Base-by-base conservation (phyloP, 2,113 vertebrate genomes). In the Monarcha castaneiventris region DNA sequence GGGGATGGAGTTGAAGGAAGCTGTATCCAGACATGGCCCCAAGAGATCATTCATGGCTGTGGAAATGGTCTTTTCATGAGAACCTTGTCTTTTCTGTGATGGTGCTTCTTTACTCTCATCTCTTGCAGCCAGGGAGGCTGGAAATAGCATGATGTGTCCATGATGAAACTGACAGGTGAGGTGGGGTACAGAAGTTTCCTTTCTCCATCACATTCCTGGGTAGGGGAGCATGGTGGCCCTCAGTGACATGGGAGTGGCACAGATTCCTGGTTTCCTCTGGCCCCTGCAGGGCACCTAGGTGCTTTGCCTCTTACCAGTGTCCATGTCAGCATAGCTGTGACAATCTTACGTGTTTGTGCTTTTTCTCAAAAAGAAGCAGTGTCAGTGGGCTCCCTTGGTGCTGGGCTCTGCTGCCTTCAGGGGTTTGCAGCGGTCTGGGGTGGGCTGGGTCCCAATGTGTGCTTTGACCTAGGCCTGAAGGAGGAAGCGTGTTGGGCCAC, bases 381-480 rank as follows among this genome's bases (percentile, higher is more conserved):
- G 33, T 67, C 54, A 61, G 39, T 52, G 52, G 19, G 13, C 67
- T 15, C 27, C 63, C 39, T 62, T 51, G 62, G 29, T 18, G 41
- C 68, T 41, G 48, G 15, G 41, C 44, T 77, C 64, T 92, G 44
- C 78, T 0, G 0, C 3, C 78, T 49, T 54, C 1, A 1, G 33
- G 33, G 23, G 0, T 41, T 85, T 0, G 0, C 49, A 43, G 76
- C 1, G 0, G 29, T 37, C 43, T 1, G 1, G 86, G 43, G 33
- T 6, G 18, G 49, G 13, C n/a, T 32, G 8, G 9, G 18, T 69
- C 44, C 49, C 39, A 43, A 1, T 0, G 3, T 3, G 6, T 1
- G 1, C 55, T 52, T 74, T 54, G 39, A 64, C 43, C 22, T 77
- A 15, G 20, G 26, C 35, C 49, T 22, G 21, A 44, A 39, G 39